A percentile compares a stretch with the other conserved stretches of the same genome.
These are phyloP conservation scores for Diarsia dahlii DNA, from an alignment of 2,888 invertebrate species.

Conservation along the genomic window DNA sequence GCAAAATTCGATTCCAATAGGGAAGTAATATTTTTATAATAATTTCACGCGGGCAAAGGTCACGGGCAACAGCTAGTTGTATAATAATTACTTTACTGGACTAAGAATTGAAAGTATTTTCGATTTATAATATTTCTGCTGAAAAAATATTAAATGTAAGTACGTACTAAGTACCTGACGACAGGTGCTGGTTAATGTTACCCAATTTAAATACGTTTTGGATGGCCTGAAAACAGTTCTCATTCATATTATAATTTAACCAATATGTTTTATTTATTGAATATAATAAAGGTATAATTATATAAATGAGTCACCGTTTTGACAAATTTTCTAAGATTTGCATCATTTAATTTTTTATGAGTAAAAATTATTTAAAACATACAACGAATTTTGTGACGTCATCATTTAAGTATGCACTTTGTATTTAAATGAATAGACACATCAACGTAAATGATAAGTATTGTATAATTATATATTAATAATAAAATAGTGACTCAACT, in stretches of 20 bases:
- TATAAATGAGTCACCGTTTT: not conserved
- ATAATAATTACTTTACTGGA: not conserved
- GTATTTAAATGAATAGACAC: slow-evolving; percentile 2
- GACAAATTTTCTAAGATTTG: not conserved
- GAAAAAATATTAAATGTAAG: not conserved
- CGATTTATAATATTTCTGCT: not conserved
- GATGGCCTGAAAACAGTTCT: not conserved
- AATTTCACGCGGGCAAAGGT: no score
- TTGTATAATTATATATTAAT: slow-evolving; percentile 15
- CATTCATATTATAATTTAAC: not conserved
- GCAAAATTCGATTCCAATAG: no score
- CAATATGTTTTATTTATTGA: not conserved
- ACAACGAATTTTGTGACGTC: no score
- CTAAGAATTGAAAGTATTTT: not conserved
- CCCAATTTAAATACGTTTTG: not conserved
- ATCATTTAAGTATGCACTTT: not conserved
- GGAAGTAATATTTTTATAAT: no score
- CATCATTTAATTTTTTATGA: not conserved
- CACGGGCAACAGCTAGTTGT: no score
- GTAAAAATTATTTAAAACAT: no score
- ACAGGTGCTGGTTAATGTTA: not conserved
- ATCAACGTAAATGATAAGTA: not conserved
- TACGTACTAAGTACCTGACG: not conserved
- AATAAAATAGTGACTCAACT: slow-evolving; percentile 25
- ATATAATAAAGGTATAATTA: not conserved